phyloP scores from a whole-genome alignment of 2,888 invertebrate species.

The Chloroclystis v-ata region DNA sequence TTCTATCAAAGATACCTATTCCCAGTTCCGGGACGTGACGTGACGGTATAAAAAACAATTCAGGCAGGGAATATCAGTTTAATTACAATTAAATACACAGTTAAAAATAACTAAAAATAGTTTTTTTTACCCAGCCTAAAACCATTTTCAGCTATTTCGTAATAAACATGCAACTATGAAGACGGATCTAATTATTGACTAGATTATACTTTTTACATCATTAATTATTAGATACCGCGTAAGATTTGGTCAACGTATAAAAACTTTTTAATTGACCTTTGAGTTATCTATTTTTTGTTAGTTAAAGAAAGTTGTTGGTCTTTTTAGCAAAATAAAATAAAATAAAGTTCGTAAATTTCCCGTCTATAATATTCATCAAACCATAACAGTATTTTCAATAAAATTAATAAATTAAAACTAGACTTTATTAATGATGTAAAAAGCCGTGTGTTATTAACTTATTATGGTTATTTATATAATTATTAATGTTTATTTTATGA shows the following conservation, averaged over 20 bases:
- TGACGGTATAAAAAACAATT: slow-evolving; percentile 39
- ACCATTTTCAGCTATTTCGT: slow-evolving; percentile 42
- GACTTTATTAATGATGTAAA: background rate
- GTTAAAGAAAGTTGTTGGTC: no score
- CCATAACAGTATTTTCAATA: no score
- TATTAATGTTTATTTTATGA: background rate
- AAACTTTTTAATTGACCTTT: no score
- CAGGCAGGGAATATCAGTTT: slow-evolving; percentile 47
- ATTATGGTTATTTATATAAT: slow-evolving; percentile 1
- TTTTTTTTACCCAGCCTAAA: slow-evolving; percentile 64
- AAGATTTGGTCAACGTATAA: no score
- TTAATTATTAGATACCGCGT: no score
- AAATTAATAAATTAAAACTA: no score
- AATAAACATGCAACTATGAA: slow-evolving; percentile 1
- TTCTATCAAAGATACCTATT: no score
- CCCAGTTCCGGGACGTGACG: no score
- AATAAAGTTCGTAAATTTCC: background rate
- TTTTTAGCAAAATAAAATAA: no score
- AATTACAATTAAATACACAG: slow-evolving; percentile 43
- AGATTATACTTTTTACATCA: slow-evolving; percentile 14
- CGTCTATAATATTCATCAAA: no score
- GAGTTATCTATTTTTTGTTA: no score
- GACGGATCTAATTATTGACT: slow-evolving; percentile 25
- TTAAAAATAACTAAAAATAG: slow-evolving; percentile 38
- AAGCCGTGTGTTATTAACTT: background rate